Base-by-base conservation (phyloP, 2,888 invertebrate species). In the Chorisops tibialis region DNA sequence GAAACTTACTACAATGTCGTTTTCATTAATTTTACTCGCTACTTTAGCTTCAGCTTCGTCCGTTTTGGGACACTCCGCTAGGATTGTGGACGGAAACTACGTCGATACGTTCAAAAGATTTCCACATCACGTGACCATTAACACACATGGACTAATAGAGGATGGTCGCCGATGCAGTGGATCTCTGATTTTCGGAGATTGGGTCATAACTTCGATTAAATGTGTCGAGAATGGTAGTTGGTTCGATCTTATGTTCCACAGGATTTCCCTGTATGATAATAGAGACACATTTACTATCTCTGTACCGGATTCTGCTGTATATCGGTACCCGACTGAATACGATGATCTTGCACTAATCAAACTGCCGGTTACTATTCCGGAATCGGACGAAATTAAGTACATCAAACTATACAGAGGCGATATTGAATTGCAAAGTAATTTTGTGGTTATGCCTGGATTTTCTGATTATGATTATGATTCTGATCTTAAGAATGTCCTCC, bases 401-500 rank as follows among this genome's bases (percentile, higher is more conserved):
- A 51, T 60, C 7, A 14, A 18, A 18, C 4, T 60, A 12, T 16
- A 3, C 9, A 30, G 30, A 1, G 9, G 3, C 30, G 30, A 30
- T 9, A 12, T 4, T 1, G 18, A 58, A 5, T 6, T 12, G 9
- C 1, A n/a, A 5, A 9, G n/a, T 39, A 5, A 14, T 6, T 12
- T n/a, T 7, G 61, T 43, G 5, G 66, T 66, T 6, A 22, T 66
- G 56, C 59, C 67, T 1, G 65, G 68, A 19, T 62, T 67, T 5
- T 43, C 21, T 16, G 50, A 61, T 41, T 58, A 62, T 16, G 9
- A 3, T 2, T 2, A 3, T 5, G 41, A 14, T 21, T 12, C 16
- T 19, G 18, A 12, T 9, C 18, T n/a, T 11, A 59, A 65, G 0
- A 24, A 62, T 7, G 48, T 22, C 2, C 16, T 65, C 18, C 38